Percentiles rank a stretch among this genome's conserved stretches.
Conservation (phyloP, 2,888 invertebrate genomes). For the Protodeltote pygarga region DNA sequence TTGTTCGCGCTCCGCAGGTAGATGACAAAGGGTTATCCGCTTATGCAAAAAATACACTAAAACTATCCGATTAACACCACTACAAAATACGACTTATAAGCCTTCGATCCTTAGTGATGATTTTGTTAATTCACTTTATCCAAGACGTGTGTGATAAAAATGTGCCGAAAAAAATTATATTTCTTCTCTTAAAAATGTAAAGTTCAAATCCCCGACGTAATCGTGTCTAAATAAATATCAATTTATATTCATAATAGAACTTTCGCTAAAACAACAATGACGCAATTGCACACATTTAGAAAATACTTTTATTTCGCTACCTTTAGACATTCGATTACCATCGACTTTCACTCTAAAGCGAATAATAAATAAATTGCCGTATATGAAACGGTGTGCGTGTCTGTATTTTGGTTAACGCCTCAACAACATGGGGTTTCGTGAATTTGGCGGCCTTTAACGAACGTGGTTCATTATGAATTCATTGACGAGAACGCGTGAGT, state of each 20-base stretch:
- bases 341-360: constrained; percentile 52
- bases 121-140: constrained; percentile 63
- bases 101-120: constrained; percentile 64
- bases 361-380: constrained; percentile 55
- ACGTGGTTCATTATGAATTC: constrained; percentile 79
- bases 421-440: constrained; percentile 69
- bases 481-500: constrained; percentile 76
- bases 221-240: constrained; percentile 35
- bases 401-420: constrained; percentile 75
- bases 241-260: constrained; percentile 32
- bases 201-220: constrained; percentile 35
- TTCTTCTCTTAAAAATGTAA: constrained; percentile 3
- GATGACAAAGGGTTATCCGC: constrained; percentile 83
- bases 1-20: constrained; percentile 77
- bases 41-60: constrained; percentile 81
- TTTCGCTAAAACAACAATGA: constrained; percentile 54
- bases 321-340: constrained; percentile 47
- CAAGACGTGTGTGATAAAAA: constrained; percentile 29
- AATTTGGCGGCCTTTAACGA: constrained; percentile 84
- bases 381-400: constrained; percentile 68
- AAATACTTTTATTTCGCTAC: constrained; percentile 47
- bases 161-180: background rate
- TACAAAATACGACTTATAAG: constrained; percentile 68
- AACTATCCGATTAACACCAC: constrained; percentile 84
- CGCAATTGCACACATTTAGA: constrained; percentile 49